Evolutionary conservation across 2,888 invertebrate genomes (phyloP), one percentile per base, ranked within the genome.

Genomic region (Ypsolopha sequella): DNA sequence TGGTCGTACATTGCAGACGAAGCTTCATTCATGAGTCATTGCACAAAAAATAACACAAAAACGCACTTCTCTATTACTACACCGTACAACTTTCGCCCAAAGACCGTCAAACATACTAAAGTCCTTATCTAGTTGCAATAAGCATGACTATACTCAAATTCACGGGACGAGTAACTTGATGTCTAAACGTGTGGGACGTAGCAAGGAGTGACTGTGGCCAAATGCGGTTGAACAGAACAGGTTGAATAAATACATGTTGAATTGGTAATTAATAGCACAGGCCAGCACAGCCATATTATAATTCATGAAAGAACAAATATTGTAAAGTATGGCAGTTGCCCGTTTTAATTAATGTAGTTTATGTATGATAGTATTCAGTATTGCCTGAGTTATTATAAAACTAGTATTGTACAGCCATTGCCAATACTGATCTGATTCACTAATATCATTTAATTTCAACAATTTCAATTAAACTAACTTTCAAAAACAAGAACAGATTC

Each of bases 171-270:
- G 4, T 24, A 24, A 24, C 24, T 24, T 24, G 24, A 24, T 24
- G 24, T 24, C 24, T 24, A 2, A 24, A 24, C 24, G 24, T 62
- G 74, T 76, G 66, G 73, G 74, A 55, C 45, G 73, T n/a, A n/a
- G n/a, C 60, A 68, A 64, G 70, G 73, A 66, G 69, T 67, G 62
- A 67, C 72, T 61, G 52, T 59, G 60, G 59, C 65, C 66, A 59
- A 73, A 76, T 73, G 76, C 71, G 73, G 66, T 68, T 70, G 67
- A 63, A 71, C 68, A 60, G 70, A 75, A 75, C 82, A 81, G 79
- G 79, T 84, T 78, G 76, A 68, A 69, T 69, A 70, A 66, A 73
- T 67, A 24, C 33, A 46, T 41, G 50, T 54, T 50, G 49, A 50
- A 54, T 46, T 41, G 36, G 47, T 53, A 47, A 47, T 52, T 48